phyloP scores from a whole-genome alignment of 1,140 invertebrate genomes.

The Halotydeus destructor region DNA sequence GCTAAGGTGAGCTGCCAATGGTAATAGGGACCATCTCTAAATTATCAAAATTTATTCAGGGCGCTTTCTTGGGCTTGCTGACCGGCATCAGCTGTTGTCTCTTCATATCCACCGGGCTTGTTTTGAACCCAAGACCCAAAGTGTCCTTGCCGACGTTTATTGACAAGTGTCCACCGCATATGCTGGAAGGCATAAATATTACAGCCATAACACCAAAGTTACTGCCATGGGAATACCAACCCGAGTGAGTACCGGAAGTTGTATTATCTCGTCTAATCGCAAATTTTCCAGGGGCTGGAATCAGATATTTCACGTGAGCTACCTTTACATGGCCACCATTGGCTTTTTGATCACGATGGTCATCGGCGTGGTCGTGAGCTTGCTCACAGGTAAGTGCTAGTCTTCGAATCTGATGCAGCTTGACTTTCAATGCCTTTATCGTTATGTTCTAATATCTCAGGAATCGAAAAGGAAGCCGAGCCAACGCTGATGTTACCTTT shows the following conservation, averaged over 20 bases:
- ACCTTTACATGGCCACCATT: neutral
- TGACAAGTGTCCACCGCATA: slow-evolving; percentile 1
- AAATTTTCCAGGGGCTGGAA: too few relatives aligned
- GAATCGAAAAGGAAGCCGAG: too few relatives aligned
- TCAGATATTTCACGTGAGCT: slow-evolving; percentile 1
- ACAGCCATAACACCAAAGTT: too few relatives aligned
- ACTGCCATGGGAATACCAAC: neutral
- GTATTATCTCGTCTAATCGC: too few relatives aligned
- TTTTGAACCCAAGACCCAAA: neutral
- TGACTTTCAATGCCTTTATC: too few relatives aligned
- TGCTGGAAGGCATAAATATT: too few relatives aligned
- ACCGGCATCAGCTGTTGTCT: slow-evolving; percentile 4
- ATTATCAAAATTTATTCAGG: neutral
- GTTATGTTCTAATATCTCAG: too few relatives aligned
- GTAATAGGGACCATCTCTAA: neutral
- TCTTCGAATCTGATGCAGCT: too few relatives aligned
- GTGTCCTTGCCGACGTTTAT: neutral
- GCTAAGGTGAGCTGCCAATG: neutral
- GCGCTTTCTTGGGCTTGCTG: slow-evolving; percentile 1
- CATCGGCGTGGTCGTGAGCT: neutral
- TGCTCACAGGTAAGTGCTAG: slow-evolving; percentile 3
- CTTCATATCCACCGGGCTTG: neutral
- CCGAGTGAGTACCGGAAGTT: neutral
- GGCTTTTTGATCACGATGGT: neutral
- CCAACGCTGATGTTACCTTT: too few relatives aligned